Percentiles rank a stretch among this genome's conserved stretches.
These are phyloP conservation scores for Axea sp. DNA, from an alignment of 2,888 invertebrate species.

Conservation along the genomic window DNA sequence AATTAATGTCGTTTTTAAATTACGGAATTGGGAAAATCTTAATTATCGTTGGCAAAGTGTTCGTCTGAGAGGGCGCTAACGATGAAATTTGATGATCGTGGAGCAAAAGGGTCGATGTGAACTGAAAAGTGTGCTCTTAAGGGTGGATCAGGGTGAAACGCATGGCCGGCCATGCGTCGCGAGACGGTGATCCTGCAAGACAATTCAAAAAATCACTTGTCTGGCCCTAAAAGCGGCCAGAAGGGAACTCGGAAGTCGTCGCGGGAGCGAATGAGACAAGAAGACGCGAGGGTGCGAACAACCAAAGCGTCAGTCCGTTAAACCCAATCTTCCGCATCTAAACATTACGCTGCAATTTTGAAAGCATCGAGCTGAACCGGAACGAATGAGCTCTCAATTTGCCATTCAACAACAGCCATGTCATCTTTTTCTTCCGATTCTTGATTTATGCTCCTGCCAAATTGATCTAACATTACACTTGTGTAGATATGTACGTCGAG, in stretches of 20 bases:
- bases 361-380: constrained; percentile 36
- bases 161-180: constrained; percentile 76
- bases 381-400: constrained; percentile 61
- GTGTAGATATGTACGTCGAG: neutral
- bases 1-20: constrained; percentile 22
- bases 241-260: constrained; percentile 38
- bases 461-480: constrained; percentile 28
- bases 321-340: constrained; percentile 72
- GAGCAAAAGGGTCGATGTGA: constrained; percentile 64
- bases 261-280: constrained; percentile 56
- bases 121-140: constrained; percentile 65
- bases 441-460: constrained; percentile 46
- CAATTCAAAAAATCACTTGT: constrained; percentile 79
- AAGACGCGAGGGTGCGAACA: constrained; percentile 56
- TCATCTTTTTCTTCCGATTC: constrained; percentile 47
- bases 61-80: constrained; percentile 65
- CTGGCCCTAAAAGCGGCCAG: constrained; percentile 71
- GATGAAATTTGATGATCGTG: constrained; percentile 69
- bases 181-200: constrained; percentile 71
- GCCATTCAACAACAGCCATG: constrained; percentile 50
- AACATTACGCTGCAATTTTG: constrained; percentile 65
- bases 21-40: constrained; percentile 35
- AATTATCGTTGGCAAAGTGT: constrained; percentile 45
- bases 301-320: constrained; percentile 72
- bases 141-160: constrained; percentile 72